phyloP scores from a whole-genome alignment of 2,113 vertebrate species.

The Anas platyrhynchos region DNA sequence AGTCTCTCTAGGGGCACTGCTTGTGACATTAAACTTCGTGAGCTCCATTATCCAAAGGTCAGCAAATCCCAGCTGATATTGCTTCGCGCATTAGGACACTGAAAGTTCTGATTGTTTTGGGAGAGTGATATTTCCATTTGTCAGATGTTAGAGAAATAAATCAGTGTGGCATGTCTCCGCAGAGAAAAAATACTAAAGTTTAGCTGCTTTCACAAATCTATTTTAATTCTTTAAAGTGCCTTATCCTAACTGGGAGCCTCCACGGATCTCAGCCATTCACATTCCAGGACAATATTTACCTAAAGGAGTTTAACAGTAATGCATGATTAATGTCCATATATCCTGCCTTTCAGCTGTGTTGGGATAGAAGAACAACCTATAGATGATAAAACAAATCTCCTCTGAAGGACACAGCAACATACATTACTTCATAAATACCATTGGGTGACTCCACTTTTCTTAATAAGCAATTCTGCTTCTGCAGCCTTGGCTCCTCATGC shows the following conservation, averaged over 20 bases:
- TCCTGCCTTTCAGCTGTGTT: not conserved
- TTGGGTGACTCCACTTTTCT: not conserved
- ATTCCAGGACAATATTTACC: not conserved
- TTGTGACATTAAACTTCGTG: not conserved
- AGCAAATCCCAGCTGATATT: not conserved
- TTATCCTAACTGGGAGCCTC: not conserved
- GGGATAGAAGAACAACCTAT: not conserved
- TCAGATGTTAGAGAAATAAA: not conserved
- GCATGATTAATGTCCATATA: not conserved
- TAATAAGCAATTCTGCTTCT: not conserved
- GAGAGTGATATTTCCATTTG: not conserved
- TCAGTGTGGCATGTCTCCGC: not conserved
- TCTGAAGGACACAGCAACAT: not conserved
- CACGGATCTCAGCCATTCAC: not conserved
- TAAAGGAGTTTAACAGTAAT: not conserved
- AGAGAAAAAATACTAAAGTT: not conserved
- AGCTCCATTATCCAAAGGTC: not conserved
- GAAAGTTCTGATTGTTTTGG: not conserved
- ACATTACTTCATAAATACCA: not conserved
- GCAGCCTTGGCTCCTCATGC: conserved; percentile 9
- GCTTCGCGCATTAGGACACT: not conserved
- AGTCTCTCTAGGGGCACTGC: not conserved
- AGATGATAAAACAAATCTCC: not conserved
- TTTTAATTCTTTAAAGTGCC: not conserved
- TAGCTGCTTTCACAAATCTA: not conserved